Evolutionary conservation across 2,888 invertebrate genomes (phyloP), one percentile per base, ranked within the genome.

Genomic region (Cephus nigrinus): DNA sequence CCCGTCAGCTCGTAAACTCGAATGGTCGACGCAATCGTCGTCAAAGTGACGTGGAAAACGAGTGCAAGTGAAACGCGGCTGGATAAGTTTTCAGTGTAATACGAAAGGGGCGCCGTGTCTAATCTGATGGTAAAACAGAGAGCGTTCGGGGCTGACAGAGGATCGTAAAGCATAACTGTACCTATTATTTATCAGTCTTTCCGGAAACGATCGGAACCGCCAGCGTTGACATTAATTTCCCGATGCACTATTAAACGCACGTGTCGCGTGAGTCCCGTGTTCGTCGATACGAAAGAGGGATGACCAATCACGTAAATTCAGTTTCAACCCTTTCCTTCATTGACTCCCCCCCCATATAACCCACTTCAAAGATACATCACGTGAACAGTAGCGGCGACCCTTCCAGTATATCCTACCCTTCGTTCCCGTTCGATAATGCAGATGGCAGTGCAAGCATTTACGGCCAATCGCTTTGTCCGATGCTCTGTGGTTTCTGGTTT

Each of bases 211-310:
- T 5, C 31, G 71, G 32, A 32, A 33, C 23, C 23, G 31, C 23
- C 4, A 32, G 33, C 71, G 71, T 15, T 71, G 71, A 71, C 71
- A 71, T 71, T 71, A 71, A 71, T 71, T 71, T 71, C 32, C 32
- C 71, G 31, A 55, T 33, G 4, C 33, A 31, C 33, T 33, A 31
- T 71, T 71, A 71, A 71, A 71, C 71, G 71, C 71, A 71, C 71
- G 23, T 71, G 71, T 33, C 31, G 71, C 55, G 55, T 23, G 23
- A 55, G 55, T 23, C 55, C 55, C 55, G 1, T 55, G 71, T 32
- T 31, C 31, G 71, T 71, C 71, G 71, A 33, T 71, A 33, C 71
- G 71, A 71, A 71, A 33, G 71, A 32, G 32, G 23, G 31, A 71
- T 33, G 71, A 32, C 12, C 71, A 55, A 55, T 55, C 55, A 9